These are phyloP conservation scores for Macrotus californicus DNA, from an alignment of 2,113 vertebrate species.

Conservation along the genomic window DNA sequence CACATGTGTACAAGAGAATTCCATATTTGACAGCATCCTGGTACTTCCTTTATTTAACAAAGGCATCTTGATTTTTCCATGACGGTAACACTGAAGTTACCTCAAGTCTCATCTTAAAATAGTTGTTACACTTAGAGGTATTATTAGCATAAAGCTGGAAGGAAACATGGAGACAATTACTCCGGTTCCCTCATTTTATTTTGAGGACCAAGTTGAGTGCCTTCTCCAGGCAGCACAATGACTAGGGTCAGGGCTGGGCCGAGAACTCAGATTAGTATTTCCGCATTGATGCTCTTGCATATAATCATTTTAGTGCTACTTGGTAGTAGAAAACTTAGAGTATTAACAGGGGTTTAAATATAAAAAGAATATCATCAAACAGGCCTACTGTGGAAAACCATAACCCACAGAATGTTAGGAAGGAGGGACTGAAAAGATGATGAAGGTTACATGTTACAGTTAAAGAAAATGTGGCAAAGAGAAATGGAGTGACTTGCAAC, in stretches of 20 bases:
- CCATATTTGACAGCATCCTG: conserved; percentile 33
- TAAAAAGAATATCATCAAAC: not conserved
- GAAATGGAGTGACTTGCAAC: not conserved
- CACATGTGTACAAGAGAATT: conserved; percentile 22
- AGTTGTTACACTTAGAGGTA: not conserved
- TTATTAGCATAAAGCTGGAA: conserved; percentile 43
- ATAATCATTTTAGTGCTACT: not conserved
- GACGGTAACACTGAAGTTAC: not conserved
- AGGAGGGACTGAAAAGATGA: not conserved
- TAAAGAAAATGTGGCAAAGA: not conserved
- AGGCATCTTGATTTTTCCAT: conserved; percentile 49
- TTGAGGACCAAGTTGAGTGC: not conserved
- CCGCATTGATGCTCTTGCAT: no score
- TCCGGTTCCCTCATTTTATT: not conserved
- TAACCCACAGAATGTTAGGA: not conserved
- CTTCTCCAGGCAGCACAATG: not conserved
- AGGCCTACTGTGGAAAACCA: not conserved
- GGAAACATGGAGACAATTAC: not conserved
- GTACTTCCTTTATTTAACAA: conserved; percentile 49
- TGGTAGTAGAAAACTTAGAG: not conserved
- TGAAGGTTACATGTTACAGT: not conserved
- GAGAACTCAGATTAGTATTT: not conserved
- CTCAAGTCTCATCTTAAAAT: conserved; percentile 41
- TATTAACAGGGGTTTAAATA: not conserved
- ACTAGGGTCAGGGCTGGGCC: not conserved